These are phyloP conservation scores for Brachypteracias leptosomus DNA, from an alignment of 2,113 vertebrate species.

Conservation along the genomic window DNA sequence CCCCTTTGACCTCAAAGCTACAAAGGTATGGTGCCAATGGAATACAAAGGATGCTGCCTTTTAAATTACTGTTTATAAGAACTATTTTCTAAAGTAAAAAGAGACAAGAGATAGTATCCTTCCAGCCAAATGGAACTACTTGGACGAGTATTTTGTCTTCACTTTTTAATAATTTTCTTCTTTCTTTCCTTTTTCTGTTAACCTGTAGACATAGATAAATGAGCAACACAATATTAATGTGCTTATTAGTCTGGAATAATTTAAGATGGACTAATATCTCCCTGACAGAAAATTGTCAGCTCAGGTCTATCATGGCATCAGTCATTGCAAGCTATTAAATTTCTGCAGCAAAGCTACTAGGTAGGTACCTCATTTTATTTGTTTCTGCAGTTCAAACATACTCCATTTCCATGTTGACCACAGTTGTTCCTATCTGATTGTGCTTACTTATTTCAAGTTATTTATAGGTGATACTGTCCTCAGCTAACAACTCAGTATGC, in stretches of 20 bases:
- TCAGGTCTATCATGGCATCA: conserved; percentile 45
- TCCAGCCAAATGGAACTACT: background rate
- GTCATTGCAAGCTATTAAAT: conserved; percentile 41
- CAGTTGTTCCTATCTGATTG: background rate
- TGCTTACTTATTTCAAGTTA: conserved; percentile 24
- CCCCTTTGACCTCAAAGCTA: conserved; percentile 32
- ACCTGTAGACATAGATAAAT: conserved; percentile 18
- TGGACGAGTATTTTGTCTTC: background rate
- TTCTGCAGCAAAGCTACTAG: background rate
- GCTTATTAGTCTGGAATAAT: conserved; percentile 52
- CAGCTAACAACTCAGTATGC: background rate
- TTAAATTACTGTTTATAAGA: background rate
- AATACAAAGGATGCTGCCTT: background rate
- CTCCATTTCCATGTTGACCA: background rate
- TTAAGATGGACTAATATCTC: conserved; percentile 41
- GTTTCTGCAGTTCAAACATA: background rate
- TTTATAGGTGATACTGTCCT: conserved; percentile 23
- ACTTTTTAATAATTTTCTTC: background rate
- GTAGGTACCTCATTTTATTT: background rate
- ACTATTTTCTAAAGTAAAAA: background rate
- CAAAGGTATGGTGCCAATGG: background rate
- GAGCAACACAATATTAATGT: conserved; percentile 7
- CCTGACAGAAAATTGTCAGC: conserved; percentile 46
- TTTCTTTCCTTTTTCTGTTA: background rate
- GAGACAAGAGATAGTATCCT: background rate